Evolutionary conservation across 2,113 vertebrate genomes (phyloP).

Genomic region (Actinemys pallida): DNA sequence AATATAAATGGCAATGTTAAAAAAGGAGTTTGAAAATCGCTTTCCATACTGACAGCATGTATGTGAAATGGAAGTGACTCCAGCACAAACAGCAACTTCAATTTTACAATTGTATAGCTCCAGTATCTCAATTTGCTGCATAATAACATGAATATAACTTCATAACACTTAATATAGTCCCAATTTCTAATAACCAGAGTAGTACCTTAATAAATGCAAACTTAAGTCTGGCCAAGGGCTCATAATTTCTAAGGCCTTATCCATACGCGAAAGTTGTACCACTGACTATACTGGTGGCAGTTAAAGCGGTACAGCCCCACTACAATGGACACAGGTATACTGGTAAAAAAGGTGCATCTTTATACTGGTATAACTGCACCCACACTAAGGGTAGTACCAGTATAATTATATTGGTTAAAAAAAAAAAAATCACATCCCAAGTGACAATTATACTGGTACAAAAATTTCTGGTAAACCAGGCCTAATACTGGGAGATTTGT

Average conservation of each 20-base stretch:
- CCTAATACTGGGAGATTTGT: background rate
- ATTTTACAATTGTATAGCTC: background rate
- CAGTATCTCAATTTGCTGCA: constrained; percentile 33
- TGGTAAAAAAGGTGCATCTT: background rate
- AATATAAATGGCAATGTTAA: constrained; percentile 56
- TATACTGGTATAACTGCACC: background rate
- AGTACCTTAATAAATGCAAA: background rate
- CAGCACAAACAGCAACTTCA: constrained; percentile 14
- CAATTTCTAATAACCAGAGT: constrained; percentile 38
- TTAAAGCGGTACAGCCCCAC: background rate
- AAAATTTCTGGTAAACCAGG: background rate
- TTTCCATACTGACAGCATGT: constrained; percentile 52
- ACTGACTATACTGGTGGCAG: background rate
- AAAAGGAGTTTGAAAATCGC: constrained; percentile 54
- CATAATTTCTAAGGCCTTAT: background rate
- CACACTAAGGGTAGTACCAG: background rate
- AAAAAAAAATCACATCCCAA: background rate
- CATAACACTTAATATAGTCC: constrained; percentile 41
- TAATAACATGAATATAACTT: constrained; percentile 18
- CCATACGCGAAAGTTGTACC: background rate
- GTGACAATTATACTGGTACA: too few relatives aligned
- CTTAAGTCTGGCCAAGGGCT: background rate
- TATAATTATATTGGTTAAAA: background rate
- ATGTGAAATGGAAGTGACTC: constrained; percentile 66
- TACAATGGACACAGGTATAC: background rate